Conservation (phyloP, 2,113 vertebrate species). For the Heterochromis multidens region DNA sequence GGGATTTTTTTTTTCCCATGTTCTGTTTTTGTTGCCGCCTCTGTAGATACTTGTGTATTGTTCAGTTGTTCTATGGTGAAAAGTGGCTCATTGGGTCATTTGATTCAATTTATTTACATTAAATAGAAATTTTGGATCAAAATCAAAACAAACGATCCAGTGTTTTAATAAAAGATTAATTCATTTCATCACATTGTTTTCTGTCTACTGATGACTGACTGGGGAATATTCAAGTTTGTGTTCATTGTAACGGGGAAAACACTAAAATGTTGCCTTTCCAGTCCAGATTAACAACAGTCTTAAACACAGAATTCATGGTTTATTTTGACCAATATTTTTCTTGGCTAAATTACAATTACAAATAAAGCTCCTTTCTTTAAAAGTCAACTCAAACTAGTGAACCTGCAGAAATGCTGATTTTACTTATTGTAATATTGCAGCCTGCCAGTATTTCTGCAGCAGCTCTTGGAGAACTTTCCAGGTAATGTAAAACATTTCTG, state of each 20-base stretch:
- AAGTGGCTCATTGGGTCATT: slow-evolving; percentile 41
- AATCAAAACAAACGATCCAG: background rate
- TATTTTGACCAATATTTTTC: background rate
- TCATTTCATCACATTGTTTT: background rate
- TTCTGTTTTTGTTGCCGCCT: background rate
- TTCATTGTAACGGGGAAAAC: background rate
- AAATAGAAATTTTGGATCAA: slow-evolving; percentile 48
- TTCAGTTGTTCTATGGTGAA: background rate
- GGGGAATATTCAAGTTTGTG: background rate
- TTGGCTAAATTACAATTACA: background rate
- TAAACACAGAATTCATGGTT: background rate
- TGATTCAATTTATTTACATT: slow-evolving; percentile 63
- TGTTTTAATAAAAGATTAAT: slow-evolving; percentile 36
- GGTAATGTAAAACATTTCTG: no score
- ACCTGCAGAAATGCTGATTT: no score
- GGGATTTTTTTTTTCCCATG: background rate
- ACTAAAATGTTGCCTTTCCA: no score
- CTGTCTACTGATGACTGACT: background rate
- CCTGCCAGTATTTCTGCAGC: no score
- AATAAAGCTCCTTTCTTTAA: background rate
- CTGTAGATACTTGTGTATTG: slow-evolving; percentile 63
- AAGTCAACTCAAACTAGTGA: no score
- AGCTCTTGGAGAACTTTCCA: no score
- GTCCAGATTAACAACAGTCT: no score
- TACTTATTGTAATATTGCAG: no score